Base-by-base conservation (phyloP, 1,140 invertebrate genomes). In the Lineus longissimus region DNA sequence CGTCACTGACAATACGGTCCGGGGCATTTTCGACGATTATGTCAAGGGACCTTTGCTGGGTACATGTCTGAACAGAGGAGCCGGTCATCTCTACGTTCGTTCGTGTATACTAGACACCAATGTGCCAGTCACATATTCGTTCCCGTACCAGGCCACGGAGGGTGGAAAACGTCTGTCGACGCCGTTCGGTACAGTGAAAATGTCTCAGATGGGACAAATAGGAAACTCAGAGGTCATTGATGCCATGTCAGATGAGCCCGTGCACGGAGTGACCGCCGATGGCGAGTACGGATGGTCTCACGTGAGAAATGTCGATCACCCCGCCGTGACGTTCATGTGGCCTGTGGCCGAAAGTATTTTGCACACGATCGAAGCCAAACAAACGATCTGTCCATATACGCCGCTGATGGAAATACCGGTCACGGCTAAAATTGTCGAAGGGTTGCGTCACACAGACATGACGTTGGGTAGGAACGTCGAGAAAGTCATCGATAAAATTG, bases 301-400 rank as follows among this genome's bases (percentile, higher is more conserved):
- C 6, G 47, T 51, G 4, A n/a, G 6, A 7, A 4, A 51, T n/a
- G n/a, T 27, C n/a, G 47, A 51, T 51, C 47, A 51, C 47, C 47
- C 47, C n/a, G 47, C 47, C 47, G 47, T n/a, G 6, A 51, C 47
- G 4, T n/a, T 51, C n/a, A 51, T 51, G 47, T 51, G 47, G 47
- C 4, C 6, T n/a, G n/a, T 4, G 25, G 25, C 25, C 4, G 4
- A 51, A 19, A 51, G n/a, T 27, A 51, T 7, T n/a, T 4, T 36
- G 33, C 6, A 4, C 47, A 6, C n/a, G 4, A 9, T 51, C 11
- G n/a, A 51, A 6, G 25, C n/a, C 25, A 7, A 9, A 23, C 19
- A 23, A n/a, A 6, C 40, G 11, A 9, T 51, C 6, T 51, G 47
- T 51, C 47, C 47, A 6, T 51, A 7, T n/a, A 51, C 47, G n/a